phyloP scores from a whole-genome alignment of 1,140 invertebrate genomes.

The Pentalonia nigronervosa region DNA sequence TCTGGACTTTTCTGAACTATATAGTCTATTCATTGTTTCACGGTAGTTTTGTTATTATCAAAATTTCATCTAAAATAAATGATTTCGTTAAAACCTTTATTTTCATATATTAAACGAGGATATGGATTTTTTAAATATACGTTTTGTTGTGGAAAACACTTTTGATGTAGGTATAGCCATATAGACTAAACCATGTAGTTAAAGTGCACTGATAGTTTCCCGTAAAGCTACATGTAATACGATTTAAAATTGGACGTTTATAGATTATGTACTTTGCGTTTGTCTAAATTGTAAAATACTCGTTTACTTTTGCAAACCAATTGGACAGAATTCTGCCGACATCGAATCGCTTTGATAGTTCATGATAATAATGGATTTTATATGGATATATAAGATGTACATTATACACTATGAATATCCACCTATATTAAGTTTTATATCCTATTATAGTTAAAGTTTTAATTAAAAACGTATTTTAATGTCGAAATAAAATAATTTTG shows the following conservation, averaged over 20 bases:
- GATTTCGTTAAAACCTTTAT: neutral
- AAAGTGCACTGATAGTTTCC: neutral
- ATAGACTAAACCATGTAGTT: neutral
- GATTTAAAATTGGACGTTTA: neutral
- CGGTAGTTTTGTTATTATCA: neutral
- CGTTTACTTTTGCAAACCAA: neutral
- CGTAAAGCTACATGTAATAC: neutral
- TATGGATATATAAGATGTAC: neutral
- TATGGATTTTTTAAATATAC: neutral
- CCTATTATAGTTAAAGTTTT: too few relatives aligned
- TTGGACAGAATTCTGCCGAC: neutral
- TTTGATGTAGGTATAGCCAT: neutral
- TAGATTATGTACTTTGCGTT: neutral
- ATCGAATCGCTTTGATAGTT: neutral
- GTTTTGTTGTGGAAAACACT: neutral
- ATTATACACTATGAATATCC: neutral
- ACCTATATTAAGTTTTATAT: neutral
- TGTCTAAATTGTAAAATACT: neutral
- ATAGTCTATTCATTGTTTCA: too few relatives aligned
- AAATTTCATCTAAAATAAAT: neutral
- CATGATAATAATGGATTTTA: neutral
- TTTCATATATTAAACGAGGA: neutral
- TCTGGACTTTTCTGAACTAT: too few relatives aligned
- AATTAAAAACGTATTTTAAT: too few relatives aligned
- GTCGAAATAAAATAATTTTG: too few relatives aligned